Evolutionary conservation across 2,113 vertebrate species (phyloP), one percentile per base, ranked within the genome.

Genomic region (Leucopsar rothschildi): DNA sequence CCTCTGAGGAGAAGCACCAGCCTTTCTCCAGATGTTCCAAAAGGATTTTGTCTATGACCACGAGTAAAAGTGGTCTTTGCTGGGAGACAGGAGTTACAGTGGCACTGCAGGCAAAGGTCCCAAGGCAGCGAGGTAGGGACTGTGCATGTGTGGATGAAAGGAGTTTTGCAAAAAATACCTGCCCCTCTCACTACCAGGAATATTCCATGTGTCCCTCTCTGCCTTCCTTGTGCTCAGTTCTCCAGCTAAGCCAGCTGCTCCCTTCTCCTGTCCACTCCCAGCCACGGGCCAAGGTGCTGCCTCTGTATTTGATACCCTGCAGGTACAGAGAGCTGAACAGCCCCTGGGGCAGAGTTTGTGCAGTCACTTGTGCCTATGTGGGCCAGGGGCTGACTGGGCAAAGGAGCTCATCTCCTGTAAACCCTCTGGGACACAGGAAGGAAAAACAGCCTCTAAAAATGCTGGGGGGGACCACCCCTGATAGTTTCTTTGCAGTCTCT

Each of bases 301-400:
- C 59, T 37, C 82, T 4, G 10, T 83, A 12, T 83, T 91, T 18
- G 88, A 57, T 95, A 92, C 23, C 70, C 96, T 6, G 98, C 98
- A 2, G 98, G 98, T 81, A 98, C 44, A 1, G 28, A 95, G 75
- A 98, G 98, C 49, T 55, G 31, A 71, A 12, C 35, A 85, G 52
- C 47, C 60, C 47, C 1, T 42, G 63, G 50, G 31, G 15, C 1
- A 3, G 7, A 49, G 66, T 42, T 39, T 8, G 24, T 76, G 40
- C n/a, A 37, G 50, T 9, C 60, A 10, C n/a, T n/a, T 7, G 49
- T 37, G 37, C 37, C 37, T 7, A 4, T 3, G 27, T 10, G 33
- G 35, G 39, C 29, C 60, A 35, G 29, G 11, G 39, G 28, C 35
- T 42, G 33, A 0, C 56, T 52, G 44, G 25, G 65, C 50, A 71